A percentile compares a stretch with the other conserved stretches of the same genome.
Evolutionary conservation across 2,888 invertebrate genomes (phyloP).

Genomic region (Sphaeridia pumilis): DNA sequence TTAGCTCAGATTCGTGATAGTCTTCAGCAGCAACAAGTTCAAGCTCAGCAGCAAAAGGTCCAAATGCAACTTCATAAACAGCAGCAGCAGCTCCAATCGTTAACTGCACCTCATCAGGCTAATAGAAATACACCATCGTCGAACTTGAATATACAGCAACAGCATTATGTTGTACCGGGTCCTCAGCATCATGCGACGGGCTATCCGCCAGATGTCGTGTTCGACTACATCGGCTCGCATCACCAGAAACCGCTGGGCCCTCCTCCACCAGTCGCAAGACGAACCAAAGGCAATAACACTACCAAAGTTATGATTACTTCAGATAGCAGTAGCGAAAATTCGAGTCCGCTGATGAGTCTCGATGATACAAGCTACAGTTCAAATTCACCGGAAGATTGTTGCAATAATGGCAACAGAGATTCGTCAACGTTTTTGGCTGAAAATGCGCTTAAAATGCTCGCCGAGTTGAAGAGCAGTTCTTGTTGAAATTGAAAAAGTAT

Average conservation of each 20-base stretch:
- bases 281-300: slow-evolving; percentile 25
- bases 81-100: slow-evolving; percentile 31
- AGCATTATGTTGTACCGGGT: not conserved
- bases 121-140: slow-evolving; percentile 5
- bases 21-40: slow-evolving; percentile 34
- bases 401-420: slow-evolving; percentile 22
- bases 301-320: slow-evolving; percentile 36
- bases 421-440: slow-evolving; percentile 32
- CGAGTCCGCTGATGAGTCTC: slow-evolving; percentile 23
- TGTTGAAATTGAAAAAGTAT: slow-evolving; percentile 29
- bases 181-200: not conserved
- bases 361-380: slow-evolving; percentile 8
- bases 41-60: slow-evolving; percentile 34
- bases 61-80: slow-evolving; percentile 32
- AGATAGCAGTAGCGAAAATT: slow-evolving; percentile 30
- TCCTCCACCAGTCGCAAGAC: not conserved
- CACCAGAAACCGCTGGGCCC: not conserved
- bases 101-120: slow-evolving; percentile 1
- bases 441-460: slow-evolving; percentile 34
- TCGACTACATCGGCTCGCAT: not conserved
- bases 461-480: slow-evolving; percentile 35
- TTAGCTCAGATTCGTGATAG: slow-evolving; percentile 49
- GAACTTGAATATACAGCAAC: too few species aligned
- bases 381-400: slow-evolving; percentile 9
- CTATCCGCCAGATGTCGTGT: not conserved